Evolutionary conservation across 2,888 invertebrate genomes (phyloP), one percentile per base, ranked within the genome.

Genomic region (Maniola hyperantus): DNA sequence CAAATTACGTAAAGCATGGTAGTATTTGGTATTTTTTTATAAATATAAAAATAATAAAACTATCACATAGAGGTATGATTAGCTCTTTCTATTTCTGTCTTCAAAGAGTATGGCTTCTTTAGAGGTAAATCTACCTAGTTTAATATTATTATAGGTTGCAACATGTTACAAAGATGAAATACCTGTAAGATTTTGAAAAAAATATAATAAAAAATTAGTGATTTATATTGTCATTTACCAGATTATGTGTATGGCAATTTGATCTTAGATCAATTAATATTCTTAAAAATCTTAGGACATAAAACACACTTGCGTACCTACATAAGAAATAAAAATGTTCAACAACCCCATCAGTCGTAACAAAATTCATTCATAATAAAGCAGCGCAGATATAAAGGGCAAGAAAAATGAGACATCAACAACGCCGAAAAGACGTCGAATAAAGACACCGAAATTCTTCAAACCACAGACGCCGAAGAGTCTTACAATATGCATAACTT

Each of bases 401-500:
- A 85, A 80, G 79, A 87, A 84, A 87, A 85, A 87, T 83, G 83
- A 83, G 83, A 85, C 81, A 84, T 83, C 85, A 83, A 79, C 85
- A 83, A 79, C 83, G 78, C 78, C 79, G 75, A 79, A 80, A 83
- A 81, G 80, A 82, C 79, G 76, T 71, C 73, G 76, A 73, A 81
- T 84, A 83, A 88, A 84, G 80, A 85, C 80, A 81, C 83, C 87
- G 75, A 88, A 87, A 85, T 84, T 86, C 83, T 79, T 83, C 80
- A 82, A 83, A 84, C 85, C 85, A 80, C 79, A 82, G 79, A 74
- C 76, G 80, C 79, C 81, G 79, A 83, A 81, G 80, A 87, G 85
- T 88, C 85, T 84, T 89, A 89, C 88, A 91, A 89, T 91, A 91
- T 91, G 90, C 91, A 91, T 91, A 91, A 90, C 91, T 91, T 90